Conservation (phyloP, 1,140 invertebrate species). For the Drosophila miranda region DNA sequence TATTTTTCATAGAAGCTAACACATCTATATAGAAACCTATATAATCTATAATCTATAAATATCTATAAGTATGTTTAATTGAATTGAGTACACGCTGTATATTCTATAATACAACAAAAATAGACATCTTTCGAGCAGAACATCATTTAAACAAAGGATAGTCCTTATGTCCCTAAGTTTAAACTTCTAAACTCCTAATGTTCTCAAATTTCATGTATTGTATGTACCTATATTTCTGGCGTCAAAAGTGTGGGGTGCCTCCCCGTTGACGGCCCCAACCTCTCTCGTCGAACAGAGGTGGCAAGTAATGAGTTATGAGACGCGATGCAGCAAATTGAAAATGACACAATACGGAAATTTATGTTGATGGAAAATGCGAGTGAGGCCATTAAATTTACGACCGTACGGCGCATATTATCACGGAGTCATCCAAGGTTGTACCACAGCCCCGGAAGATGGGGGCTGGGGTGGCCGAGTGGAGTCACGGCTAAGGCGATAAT, state of each 20-base stretch:
- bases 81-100: too few species aligned
- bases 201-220: too few species aligned
- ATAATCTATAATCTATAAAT: too few species aligned
- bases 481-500: conserved; percentile 51
- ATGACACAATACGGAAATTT: conserved; percentile 76
- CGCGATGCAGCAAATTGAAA: conserved; percentile 73
- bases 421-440: conserved; percentile 53
- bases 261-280: background rate
- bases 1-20: too few species aligned
- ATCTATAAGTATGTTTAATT: too few species aligned
- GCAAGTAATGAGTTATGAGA: conserved; percentile 62
- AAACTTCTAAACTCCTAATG: too few species aligned
- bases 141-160: too few species aligned
- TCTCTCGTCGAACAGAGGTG: background rate
- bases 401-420: conserved; percentile 73
- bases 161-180: too few species aligned
- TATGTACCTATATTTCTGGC: background rate
- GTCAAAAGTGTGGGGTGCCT: conserved; percentile 3
- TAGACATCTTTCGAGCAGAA: too few species aligned
- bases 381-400: conserved; percentile 76
- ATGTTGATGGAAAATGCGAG: conserved; percentile 73
- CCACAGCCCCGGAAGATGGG: background rate
- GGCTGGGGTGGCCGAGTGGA: background rate
- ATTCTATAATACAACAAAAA: too few species aligned
- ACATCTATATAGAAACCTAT: too few species aligned